Base-by-base conservation (phyloP, 2,888 invertebrate species). In the Crocallis elinguaria region DNA sequence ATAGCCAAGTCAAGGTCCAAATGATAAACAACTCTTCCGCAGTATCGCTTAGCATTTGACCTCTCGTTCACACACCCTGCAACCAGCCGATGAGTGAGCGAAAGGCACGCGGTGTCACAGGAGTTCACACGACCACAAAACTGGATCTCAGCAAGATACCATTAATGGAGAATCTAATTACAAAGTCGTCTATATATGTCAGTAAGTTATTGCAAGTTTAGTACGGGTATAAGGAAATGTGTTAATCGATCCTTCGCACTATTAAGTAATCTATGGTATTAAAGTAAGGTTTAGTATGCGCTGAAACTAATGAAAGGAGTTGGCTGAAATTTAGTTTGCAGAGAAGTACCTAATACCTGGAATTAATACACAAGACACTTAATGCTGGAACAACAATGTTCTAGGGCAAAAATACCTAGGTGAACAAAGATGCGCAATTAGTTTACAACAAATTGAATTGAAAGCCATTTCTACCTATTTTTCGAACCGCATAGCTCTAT, bases 121-220 rank as follows among this genome's bases (percentile, higher is more conserved):
- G 69, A 67, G 62, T 68, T 72, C 68, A 69, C 50, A 60, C 52
- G 57, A 41, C 35, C 42, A 45, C 67, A 70, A 69, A 71, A 71
- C 75, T 69, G 67, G 77, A 71, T 70, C 66, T 56, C 64, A 71
- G 60, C 67, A 46, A 54, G 57, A 56, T 36, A 37, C 81, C 75
- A 66, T 71, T 71, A 73, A 78, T 71, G 82, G 82, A 61, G 69
- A 76, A 75, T 75, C 67, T 74, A 75, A 79, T 75, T 75, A 75
- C 61, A 46, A 66, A 50, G 62, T 62, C 52, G 42, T 61, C 73
- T 69, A 63, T 75, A 51, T 69, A 71, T 57, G 74, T 64, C 57
- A 55, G 59, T 65, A 54, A 44, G 62, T 69, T 71, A 66, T 66
- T 66, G 67, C 62, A 61, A 59, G n/a, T n/a, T 57, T 55, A 60